Percentiles rank a stretch among this genome's conserved stretches.
Evolutionary conservation across 2,797 vertebrate species (phyloP).

Genomic region (Crocidura indochinensis): DNA sequence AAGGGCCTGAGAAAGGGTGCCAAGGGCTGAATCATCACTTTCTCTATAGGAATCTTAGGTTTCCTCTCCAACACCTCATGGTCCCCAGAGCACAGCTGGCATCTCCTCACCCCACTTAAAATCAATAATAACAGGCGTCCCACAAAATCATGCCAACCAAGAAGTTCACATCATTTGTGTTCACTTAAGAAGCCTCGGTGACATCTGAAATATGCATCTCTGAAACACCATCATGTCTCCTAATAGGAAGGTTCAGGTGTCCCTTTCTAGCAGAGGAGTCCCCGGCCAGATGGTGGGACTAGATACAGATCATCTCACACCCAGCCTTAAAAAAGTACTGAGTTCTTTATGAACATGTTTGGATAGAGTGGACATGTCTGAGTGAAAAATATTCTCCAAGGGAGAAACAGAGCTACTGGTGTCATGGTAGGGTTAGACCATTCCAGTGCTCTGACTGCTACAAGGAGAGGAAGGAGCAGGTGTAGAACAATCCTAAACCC

Average conservation of each 20-base stretch:
- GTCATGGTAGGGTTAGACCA: constrained; percentile 90
- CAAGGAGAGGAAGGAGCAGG: constrained; percentile 93
- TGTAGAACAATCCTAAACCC: constrained; percentile 92
- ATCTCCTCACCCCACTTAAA: no score
- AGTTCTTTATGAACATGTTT: background rate
- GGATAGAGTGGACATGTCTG: background rate
- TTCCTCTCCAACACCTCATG: no score
- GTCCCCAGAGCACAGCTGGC: no score
- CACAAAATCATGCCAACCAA: background rate
- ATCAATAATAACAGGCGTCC: no score
- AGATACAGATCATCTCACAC: constrained; percentile 88
- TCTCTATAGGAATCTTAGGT: no score
- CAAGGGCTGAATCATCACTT: no score
- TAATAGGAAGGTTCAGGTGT: constrained; percentile 91
- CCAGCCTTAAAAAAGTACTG: background rate
- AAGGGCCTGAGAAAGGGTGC: no score
- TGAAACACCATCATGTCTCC: constrained; percentile 92
- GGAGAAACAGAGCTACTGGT: constrained; percentile 77
- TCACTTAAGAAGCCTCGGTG: constrained; percentile 90
- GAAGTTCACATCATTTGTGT: background rate
- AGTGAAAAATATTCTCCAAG: background rate
- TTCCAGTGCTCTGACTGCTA: constrained; percentile 92
- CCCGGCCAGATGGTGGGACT: constrained; percentile 90
- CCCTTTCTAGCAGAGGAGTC: constrained; percentile 90
- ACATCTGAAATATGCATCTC: constrained; percentile 92